These are phyloP conservation scores for Melanophora roralis DNA, from an alignment of 2,888 invertebrate genomes.

Conservation along the genomic window DNA sequence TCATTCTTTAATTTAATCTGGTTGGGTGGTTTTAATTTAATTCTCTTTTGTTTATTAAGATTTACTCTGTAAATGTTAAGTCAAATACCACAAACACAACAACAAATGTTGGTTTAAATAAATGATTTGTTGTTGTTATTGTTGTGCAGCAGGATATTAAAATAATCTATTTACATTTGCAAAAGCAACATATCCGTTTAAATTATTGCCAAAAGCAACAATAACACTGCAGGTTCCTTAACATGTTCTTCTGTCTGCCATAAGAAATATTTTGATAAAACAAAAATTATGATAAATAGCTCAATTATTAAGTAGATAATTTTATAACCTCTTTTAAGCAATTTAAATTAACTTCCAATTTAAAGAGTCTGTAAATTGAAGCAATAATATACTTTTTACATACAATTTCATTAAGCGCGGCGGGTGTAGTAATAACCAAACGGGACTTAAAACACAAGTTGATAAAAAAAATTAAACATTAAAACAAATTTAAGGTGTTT, in stretches of 20 bases:
- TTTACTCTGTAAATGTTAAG: too few relatives aligned
- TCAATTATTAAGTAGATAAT: conserved; percentile 36
- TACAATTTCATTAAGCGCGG: too few relatives aligned
- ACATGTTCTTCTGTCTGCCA: background rate
- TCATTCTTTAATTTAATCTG: background rate
- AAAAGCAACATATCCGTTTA: conserved; percentile 20
- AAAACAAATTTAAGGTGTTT: too few relatives aligned
- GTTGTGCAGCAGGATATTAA: conserved; percentile 14
- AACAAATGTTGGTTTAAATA: background rate
- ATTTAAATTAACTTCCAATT: conserved; percentile 24
- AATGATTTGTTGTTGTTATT: background rate
- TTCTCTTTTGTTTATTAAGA: background rate
- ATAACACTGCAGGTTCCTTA: conserved; percentile 5
- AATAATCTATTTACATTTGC: conserved; percentile 30
- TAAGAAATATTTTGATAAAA: background rate
- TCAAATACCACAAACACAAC: background rate
- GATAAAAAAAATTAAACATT: too few relatives aligned
- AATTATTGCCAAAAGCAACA: background rate
- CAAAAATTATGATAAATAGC: conserved; percentile 14
- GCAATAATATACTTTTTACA: too few relatives aligned
- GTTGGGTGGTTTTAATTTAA: background rate
- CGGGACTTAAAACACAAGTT: too few relatives aligned
- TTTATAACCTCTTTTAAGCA: too few relatives aligned
- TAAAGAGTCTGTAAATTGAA: conserved; percentile 32
- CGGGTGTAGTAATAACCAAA: too few relatives aligned